phyloP scores from a whole-genome alignment of 2,888 invertebrate species.

The Thysanoteuthis rhombus region DNA sequence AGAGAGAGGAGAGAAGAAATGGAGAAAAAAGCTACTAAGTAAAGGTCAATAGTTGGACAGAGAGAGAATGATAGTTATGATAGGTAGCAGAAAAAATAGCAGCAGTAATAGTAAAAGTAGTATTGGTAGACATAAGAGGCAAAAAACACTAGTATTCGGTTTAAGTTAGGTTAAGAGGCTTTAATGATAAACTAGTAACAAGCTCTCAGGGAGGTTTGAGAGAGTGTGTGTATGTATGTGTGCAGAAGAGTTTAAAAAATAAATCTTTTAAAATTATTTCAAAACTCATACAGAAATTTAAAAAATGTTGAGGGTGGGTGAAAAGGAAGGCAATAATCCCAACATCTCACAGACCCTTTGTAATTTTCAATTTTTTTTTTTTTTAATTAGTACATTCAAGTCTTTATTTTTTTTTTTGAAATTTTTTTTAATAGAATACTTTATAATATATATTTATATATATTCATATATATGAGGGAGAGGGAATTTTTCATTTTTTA shows the following conservation, averaged over 20 bases:
- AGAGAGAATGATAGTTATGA: neutral
- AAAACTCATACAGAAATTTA: neutral
- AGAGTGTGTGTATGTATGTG: neutral
- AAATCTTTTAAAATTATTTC: neutral
- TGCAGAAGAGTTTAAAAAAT: neutral
- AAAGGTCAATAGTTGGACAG: neutral
- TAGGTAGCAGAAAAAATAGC: neutral
- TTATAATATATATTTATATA: neutral
- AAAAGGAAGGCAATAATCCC: neutral
- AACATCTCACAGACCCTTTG: neutral
- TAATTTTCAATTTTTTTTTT: neutral
- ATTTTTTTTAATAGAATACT: neutral
- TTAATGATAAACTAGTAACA: neutral
- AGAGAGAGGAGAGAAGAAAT: neutral
- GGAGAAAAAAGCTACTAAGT: neutral
- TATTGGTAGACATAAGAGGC: neutral
- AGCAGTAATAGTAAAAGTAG: neutral
- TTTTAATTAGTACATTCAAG: neutral
- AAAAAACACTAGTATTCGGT: too few relatives aligned
- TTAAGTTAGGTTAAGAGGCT: neutral
- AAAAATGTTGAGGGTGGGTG: neutral
- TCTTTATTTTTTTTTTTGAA: neutral
- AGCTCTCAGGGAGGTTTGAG: neutral
- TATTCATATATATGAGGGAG: neutral
- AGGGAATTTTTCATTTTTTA: neutral